Evolutionary conservation across 2,113 vertebrate genomes (phyloP), one percentile per base, ranked within the genome.

Genomic region (Phoxinus phoxinus): DNA sequence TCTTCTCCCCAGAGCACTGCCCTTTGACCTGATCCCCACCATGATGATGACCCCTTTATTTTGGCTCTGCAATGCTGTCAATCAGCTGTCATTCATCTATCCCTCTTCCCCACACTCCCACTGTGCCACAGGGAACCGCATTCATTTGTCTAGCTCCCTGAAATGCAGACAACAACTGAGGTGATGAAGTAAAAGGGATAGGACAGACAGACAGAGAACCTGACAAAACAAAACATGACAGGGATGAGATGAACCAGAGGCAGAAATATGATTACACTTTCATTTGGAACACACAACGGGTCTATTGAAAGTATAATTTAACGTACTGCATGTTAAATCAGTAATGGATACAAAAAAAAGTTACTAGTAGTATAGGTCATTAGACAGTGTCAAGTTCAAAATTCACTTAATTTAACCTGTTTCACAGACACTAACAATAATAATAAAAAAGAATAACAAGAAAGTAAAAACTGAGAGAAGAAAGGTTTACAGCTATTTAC

Each of bases 21-120:
- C 92, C 88, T 88, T 84, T 87, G 87, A 85, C 92, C 88, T 86
- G 87, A 92, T 90, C 93, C 89, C 91, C 86, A 91, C 88, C 92
- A 87, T 61, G 81, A 72, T 48, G 44, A 82, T 21, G 72, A 78
- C 85, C 88, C 79, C 85, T 86, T 89, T 89, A 83, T 87, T 88
- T 86, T 87, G 51, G 59, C 86, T 86, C 88, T 81, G 87, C 88
- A 80, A 86, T 85, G 86, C 84, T 71, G 93, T 94, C 94, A 95
- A 85, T 94, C 93, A 94, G 87, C 89, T 89, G 84, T 89, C 89
- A 89, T 81, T 89, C 85, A 84, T 86, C 87, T 85, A 63, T 11
- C 58, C 37, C 41, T 86, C 86, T 84, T 21, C 15, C 37, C 37
- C 27, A 80, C 37, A 19, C 37, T 63, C 77, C 77, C 58, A 80